Base-by-base conservation (phyloP, 2,888 invertebrate genomes). In the Amaurobius ferox region DNA sequence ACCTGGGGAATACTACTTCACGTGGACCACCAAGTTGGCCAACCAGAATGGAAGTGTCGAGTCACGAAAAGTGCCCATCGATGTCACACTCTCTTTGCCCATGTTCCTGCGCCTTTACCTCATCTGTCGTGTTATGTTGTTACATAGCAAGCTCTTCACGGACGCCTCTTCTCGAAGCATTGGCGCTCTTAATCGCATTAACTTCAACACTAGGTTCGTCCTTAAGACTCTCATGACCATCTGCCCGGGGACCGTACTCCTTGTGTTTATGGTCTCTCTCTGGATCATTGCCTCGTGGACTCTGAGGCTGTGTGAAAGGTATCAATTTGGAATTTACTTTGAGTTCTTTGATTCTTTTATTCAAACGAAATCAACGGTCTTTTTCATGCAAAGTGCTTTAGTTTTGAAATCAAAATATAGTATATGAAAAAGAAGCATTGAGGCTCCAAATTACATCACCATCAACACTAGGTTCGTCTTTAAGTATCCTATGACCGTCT, bases 231-330 rank as follows among this genome's bases (percentile, higher is more conserved):
- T 99, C 90, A 99, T 99, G 99, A 99, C 99, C 91, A 98, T 99
- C 92, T 99, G 99, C 92, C 99, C 99, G 78, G 92, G 99, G 95
- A 92, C 98, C 95, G 98, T 99, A 90, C 94, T 99, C 90, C 94
- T 99, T 91, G 98, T 99, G 90, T 98, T 99, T 94, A 99, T 99
- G 96, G 97, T 99, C 89, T 98, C 98, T 9, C 93, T 99, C 88
- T 99, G 99, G 99, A 97, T 99, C 92, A 98, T 99, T 90, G 99
- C 99, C 89, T 98, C 98, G 91, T 99, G 99, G 99, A 98, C 98
- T 88, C 93, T 99, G 90, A 94, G 99, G 89, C 97, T 98, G 90
- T 99, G 99, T 92, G 99, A 99, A 94, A 96, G 99, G 98, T 98
- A 93, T 30, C 19, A 23, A 23, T 9, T 35, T n/a, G n/a, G n/a